phyloP scores from a whole-genome alignment of 2,888 invertebrate species.

The Timema podura region DNA sequence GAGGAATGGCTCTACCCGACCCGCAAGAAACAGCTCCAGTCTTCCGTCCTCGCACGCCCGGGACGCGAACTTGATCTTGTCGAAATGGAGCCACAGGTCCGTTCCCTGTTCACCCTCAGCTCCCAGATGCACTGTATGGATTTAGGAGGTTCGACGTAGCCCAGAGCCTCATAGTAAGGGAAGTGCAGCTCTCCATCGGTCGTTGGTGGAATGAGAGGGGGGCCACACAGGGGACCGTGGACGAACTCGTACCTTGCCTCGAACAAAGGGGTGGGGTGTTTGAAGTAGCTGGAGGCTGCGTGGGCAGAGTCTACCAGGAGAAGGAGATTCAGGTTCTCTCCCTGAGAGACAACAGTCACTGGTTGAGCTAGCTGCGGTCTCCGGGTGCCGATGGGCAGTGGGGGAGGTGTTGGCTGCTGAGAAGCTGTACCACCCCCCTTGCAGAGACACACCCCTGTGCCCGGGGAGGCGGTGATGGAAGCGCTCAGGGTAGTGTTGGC shows the following conservation, averaged over 20 bases:
- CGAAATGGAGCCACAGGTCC: conserved; percentile 86
- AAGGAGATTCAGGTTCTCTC: conserved; percentile 76
- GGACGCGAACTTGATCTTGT: conserved; percentile 71
- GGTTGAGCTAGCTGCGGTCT: conserved; percentile 36
- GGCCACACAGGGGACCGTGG: conserved; percentile 83
- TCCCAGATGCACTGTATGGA: conserved; percentile 72
- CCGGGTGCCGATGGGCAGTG: conserved; percentile 38
- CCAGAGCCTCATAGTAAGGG: conserved; percentile 75
- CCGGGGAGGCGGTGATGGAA: conserved; percentile 34
- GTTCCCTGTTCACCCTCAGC: conserved; percentile 72
- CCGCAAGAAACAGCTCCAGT: conserved; percentile 74
- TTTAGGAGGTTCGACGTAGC: conserved; percentile 47
- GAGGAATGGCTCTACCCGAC: conserved; percentile 67
- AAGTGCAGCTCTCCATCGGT: conserved; percentile 85
- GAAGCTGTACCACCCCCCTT: conserved; percentile 70
- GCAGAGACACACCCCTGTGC: conserved; percentile 50
- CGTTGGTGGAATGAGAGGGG: conserved; percentile 71
- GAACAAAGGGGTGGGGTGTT: conserved; percentile 77
- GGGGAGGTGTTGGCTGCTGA: conserved; percentile 42
- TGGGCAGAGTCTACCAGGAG: conserved; percentile 80
- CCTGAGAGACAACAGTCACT: conserved; percentile 63
- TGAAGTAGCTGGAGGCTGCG: conserved; percentile 83
- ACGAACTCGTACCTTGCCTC: conserved; percentile 86
- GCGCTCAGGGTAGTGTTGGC: conserved; percentile 48
- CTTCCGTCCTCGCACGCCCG: conserved; percentile 83